These are phyloP conservation scores for Drosophila paranaensis DNA, from an alignment of 2,888 invertebrate species.

Conservation along the genomic window DNA sequence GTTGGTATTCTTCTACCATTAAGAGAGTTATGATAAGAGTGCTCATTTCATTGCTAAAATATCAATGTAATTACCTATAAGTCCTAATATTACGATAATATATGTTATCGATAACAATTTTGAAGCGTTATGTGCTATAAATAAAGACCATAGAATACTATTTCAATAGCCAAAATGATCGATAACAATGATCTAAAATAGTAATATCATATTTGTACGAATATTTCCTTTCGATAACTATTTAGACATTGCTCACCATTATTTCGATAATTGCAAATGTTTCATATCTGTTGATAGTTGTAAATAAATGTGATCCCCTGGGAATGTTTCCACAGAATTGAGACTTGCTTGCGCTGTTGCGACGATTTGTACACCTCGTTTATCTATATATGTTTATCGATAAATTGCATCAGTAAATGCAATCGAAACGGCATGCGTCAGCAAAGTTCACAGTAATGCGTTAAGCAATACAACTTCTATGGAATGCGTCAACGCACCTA, in stretches of 20 bases:
- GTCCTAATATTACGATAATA: neutral
- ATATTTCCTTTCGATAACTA: no score
- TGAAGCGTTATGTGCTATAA: no score
- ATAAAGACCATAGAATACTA: neutral
- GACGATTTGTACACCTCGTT: neutral
- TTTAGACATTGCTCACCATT: no score
- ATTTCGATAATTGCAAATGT: no score
- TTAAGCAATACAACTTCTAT: constrained; percentile 23
- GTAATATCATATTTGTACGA: no score
- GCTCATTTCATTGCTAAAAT: no score
- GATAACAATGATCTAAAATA: neutral
- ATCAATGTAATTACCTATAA: no score
- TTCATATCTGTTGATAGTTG: neutral
- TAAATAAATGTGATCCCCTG: neutral
- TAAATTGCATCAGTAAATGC: constrained; percentile 45
- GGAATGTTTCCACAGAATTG: neutral
- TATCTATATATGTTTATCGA: constrained; percentile 27
- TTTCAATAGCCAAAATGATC: neutral
- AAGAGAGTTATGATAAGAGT: no score
- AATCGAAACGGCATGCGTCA: constrained; percentile 28
- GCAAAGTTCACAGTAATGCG: constrained; percentile 5
- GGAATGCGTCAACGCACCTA: constrained; percentile 44
- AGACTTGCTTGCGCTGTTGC: neutral
- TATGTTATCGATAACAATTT: neutral
- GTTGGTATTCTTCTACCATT: no score